These are phyloP conservation scores for Ascidia mentula DNA, from an alignment of 23 tunicate genomes.

Conservation along the genomic window DNA sequence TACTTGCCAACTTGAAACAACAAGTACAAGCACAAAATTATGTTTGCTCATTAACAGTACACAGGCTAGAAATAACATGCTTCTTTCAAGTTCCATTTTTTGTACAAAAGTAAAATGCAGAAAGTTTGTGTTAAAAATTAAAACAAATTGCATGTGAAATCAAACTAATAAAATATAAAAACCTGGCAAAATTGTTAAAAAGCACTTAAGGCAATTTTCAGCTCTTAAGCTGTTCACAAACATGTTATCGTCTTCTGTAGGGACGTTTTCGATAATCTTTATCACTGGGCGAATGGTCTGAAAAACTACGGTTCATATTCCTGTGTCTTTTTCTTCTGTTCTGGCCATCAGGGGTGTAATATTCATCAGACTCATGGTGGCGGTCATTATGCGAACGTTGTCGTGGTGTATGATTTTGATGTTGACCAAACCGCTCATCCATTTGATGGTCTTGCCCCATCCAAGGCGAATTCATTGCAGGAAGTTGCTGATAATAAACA, in stretches of 20 bases:
- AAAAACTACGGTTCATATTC: neutral
- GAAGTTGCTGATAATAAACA: neutral
- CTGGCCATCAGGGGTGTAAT: neutral
- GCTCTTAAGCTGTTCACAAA: no score
- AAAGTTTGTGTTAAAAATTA: no score
- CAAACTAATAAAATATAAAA: no score
- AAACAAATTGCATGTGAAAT: no score
- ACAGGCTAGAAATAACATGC: no score
- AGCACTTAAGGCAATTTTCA: no score
- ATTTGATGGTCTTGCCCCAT: neutral
- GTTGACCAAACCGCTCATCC: neutral
- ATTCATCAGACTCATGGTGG: neutral
- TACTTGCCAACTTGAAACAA: no score
- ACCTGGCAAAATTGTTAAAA: no score
- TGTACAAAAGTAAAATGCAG: no score
- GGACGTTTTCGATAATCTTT: slow-evolving; percentile 1
- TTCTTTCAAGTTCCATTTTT: no score
- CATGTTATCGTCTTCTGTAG: slow-evolving; percentile 12
- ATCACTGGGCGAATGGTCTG: neutral
- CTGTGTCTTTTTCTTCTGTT: neutral
- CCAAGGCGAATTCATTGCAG: neutral
- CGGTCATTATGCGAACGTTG: neutral
- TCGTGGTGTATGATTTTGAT: neutral
- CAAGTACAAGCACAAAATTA: no score
- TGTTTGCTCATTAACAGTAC: no score